Conservation (phyloP, 2,113 vertebrate species). For the Cololabis saira region DNA sequence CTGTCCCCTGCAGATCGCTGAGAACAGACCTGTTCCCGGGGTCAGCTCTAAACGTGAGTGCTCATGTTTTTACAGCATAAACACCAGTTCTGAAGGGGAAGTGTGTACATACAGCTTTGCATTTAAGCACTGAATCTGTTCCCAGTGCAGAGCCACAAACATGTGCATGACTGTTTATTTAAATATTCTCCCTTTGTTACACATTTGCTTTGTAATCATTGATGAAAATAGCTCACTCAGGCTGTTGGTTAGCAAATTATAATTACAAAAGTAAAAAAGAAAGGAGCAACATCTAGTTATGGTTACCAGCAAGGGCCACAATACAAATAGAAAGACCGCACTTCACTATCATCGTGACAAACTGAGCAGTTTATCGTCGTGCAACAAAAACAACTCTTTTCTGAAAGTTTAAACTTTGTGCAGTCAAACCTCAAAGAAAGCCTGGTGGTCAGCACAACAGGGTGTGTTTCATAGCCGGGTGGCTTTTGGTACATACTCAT, state of each 20-base stretch:
- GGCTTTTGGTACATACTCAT: slow-evolving; percentile 14
- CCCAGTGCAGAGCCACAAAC: slow-evolving; percentile 2
- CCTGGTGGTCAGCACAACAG: slow-evolving; percentile 6
- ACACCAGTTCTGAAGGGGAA: slow-evolving; percentile 53
- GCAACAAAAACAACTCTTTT: slow-evolving; percentile 11
- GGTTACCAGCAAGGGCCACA: slow-evolving; percentile 55
- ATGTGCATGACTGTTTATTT: slow-evolving; percentile 28
- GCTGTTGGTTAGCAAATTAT: slow-evolving; percentile 17
- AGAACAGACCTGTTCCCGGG: slow-evolving; percentile 36
- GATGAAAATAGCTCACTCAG: slow-evolving; percentile 33
- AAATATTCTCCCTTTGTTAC: slow-evolving; percentile 20
- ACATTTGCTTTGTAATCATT: slow-evolving; percentile 34
- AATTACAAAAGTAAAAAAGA: slow-evolving; percentile 43
- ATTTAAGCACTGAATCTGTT: slow-evolving; percentile 28
- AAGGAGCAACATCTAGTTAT: slow-evolving; percentile 25
- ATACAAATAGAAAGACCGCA: slow-evolving; percentile 39
- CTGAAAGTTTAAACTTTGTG: slow-evolving; percentile 16
- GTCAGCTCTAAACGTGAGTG: slow-evolving; percentile 69
- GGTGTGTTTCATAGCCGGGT: not conserved
- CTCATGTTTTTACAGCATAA: slow-evolving; percentile 75
- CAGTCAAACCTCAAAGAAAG: slow-evolving; percentile 11
- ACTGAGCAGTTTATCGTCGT: slow-evolving; percentile 5
- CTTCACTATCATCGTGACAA: slow-evolving; percentile 43
- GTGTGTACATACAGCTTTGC: slow-evolving; percentile 23
- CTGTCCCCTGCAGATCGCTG: slow-evolving; percentile 29